Base-by-base conservation (phyloP, 2,113 vertebrate species). In the Australoheros scitulus region DNA sequence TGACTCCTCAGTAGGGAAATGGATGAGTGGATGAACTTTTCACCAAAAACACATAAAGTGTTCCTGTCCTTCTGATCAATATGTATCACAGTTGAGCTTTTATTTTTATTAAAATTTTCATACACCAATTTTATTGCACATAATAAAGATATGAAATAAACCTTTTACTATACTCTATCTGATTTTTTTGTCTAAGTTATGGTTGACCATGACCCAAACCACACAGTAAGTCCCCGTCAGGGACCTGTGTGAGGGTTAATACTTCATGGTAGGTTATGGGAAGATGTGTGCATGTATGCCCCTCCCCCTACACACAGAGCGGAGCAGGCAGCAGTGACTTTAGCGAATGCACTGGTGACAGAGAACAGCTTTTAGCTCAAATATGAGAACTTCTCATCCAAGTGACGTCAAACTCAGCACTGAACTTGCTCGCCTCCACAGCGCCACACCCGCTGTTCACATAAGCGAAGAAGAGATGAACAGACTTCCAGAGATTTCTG, bases 71-170 rank as follows among this genome's bases (percentile, higher is more conserved):
- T 90, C 68, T 7, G 3, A 87, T 63, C 55, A 18, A 29, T 13
- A 60, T 77, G 38, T 68, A 84, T 90, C 14, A 52, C 47, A 65
- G 7, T 60, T 41, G 34, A 47, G 24, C 20, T 70, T 76, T 72
- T 83, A 64, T 83, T 83, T 70, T 83, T 15, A 36, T 56, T 52
- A 15, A 1, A 70, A 60, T 32, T 87, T 79, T 78, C 88, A 26
- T 80, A 77, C 88, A 72, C 84, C 68, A 84, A 7, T 75, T 89
- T 24, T 90, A 63, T 90, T 93, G 86, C 93, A 94, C 92, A 92
- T 91, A 93, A 92, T 95, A 92, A 94, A 94, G 63, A 88, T 86
- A 81, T 70, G 9, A 84, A 84, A 85, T n/a, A 52, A 43, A 56
- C 4, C 60, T 20, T 24, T 14, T 34, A 32, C 59, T 22, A 6